Evolutionary conservation across 2,888 invertebrate species (phyloP).

Genomic region (Hypselothyrea guttata): DNA sequence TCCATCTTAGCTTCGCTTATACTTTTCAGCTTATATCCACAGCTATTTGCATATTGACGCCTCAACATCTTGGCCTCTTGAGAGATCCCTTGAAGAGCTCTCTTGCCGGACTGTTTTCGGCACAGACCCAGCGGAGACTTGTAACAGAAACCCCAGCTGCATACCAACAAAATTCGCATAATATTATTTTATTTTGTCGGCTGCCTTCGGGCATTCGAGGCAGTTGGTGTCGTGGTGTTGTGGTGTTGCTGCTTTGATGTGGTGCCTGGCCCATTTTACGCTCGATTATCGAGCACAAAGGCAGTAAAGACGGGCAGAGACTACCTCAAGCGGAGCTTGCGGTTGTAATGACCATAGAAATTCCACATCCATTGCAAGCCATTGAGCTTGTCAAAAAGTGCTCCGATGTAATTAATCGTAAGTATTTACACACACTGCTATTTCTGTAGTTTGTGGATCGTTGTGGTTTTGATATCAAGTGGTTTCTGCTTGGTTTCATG

Average conservation of each 20-base stretch:
- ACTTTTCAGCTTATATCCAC: slow-evolving; percentile 16
- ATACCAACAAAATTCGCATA: slow-evolving; percentile 60
- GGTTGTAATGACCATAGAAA: slow-evolving; percentile 50
- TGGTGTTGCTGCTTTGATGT: slow-evolving; percentile 62
- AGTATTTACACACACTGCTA: slow-evolving; percentile 61
- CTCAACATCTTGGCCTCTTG: slow-evolving; percentile 16
- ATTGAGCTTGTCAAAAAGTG: slow-evolving; percentile 54
- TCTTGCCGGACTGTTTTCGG: slow-evolving; percentile 25
- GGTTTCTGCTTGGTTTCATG: slow-evolving; percentile 17
- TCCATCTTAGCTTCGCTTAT: not conserved
- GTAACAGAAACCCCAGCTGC: slow-evolving; percentile 51
- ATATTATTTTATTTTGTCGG: slow-evolving; percentile 22
- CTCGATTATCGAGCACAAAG: slow-evolving; percentile 54
- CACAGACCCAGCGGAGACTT: slow-evolving; percentile 45
- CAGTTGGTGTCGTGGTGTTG: too few species aligned
- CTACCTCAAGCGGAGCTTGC: slow-evolving; percentile 23
- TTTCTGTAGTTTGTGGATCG: slow-evolving; percentile 7
- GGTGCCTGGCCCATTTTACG: slow-evolving; percentile 67
- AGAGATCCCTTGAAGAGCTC: slow-evolving; percentile 36
- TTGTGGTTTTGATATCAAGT: slow-evolving; percentile 15
- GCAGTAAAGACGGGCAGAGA: slow-evolving; percentile 40
- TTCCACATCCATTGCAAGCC: slow-evolving; percentile 46
- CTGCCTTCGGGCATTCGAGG: slow-evolving; percentile 21
- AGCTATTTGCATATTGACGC: slow-evolving; percentile 65
- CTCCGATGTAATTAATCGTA: slow-evolving; percentile 68